Evolutionary conservation across 2,797 vertebrate species (phyloP).

Genomic region (Macropus fuliginosus): DNA sequence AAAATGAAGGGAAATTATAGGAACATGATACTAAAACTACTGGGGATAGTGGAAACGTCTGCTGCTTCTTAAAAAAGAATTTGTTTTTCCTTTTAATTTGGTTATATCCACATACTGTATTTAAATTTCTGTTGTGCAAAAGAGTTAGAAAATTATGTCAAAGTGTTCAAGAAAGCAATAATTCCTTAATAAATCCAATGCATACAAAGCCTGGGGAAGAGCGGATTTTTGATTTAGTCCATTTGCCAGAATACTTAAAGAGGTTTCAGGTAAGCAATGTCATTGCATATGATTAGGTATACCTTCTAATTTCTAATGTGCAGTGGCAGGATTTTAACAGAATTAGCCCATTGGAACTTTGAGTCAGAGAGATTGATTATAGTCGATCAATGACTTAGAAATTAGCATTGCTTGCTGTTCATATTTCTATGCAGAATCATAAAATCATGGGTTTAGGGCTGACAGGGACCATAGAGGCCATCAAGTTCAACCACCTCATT

Average conservation of each 20-base stretch:
- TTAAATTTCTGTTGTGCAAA: conserved; percentile 20
- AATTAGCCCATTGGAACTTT: conserved; percentile 30
- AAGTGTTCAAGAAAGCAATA: conserved; percentile 45
- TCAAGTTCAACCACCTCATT: neutral
- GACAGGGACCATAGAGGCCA: neutral
- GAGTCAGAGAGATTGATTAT: conserved; percentile 49
- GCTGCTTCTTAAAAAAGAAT: conserved; percentile 50
- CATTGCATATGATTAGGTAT: conserved; percentile 32
- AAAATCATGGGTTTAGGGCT: neutral
- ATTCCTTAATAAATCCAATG: conserved; percentile 17
- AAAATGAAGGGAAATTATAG: conserved; percentile 37
- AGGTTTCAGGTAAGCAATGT: conserved; percentile 30
- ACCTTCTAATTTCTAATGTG: conserved; percentile 10
- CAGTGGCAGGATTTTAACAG: conserved; percentile 48
- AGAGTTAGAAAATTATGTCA: neutral
- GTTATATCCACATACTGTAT: conserved; percentile 33
- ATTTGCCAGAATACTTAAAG: neutral
- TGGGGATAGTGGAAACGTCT: neutral
- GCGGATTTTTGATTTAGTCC: conserved; percentile 9
- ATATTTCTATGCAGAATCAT: neutral
- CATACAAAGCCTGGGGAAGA: neutral
- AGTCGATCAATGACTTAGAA: neutral
- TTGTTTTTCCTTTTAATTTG: neutral
- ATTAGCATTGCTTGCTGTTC: conserved; percentile 4
- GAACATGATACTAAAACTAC: conserved; percentile 26